These are phyloP conservation scores for Chaetophractus vellerosus DNA, from an alignment of 2,797 vertebrate genomes.

Conservation along the genomic window DNA sequence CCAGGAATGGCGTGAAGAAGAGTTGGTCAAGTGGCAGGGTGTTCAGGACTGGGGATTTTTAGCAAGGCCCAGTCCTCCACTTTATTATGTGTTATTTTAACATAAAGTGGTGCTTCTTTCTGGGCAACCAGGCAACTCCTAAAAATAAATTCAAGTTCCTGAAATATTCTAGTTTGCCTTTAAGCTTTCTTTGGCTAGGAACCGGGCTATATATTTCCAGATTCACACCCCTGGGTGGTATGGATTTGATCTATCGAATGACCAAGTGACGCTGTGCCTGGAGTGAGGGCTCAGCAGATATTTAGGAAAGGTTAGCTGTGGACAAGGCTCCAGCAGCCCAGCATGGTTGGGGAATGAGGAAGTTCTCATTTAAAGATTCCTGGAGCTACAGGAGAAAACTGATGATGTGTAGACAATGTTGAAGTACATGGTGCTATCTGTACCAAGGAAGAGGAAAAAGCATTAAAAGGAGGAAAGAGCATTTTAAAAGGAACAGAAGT, in stretches of 20 bases:
- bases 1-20: background rate
- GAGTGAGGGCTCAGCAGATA: slow-evolving; percentile 70
- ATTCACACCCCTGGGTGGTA: slow-evolving; percentile 68
- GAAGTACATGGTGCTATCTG: background rate
- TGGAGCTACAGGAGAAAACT: slow-evolving; percentile 4
- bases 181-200: slow-evolving; percentile 71
- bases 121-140: slow-evolving; percentile 64
- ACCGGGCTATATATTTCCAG: slow-evolving; percentile 69
- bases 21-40: background rate
- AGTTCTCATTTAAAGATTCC: slow-evolving; percentile 29
- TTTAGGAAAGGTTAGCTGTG: slow-evolving; percentile 75
- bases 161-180: slow-evolving; percentile 73
- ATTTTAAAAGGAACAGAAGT: slow-evolving; percentile 17
- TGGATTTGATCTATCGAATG: slow-evolving; percentile 76
- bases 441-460: slow-evolving; percentile 26
- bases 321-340: background rate
- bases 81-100: slow-evolving; percentile 10
- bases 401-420: slow-evolving; percentile 26
- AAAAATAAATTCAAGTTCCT: slow-evolving; percentile 83
- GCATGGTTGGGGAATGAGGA: background rate
- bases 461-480: slow-evolving; percentile 35
- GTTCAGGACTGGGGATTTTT: background rate
- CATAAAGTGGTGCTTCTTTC: slow-evolving; percentile 60
- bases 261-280: background rate
- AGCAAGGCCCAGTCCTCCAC: background rate